Evolutionary conservation across 2,797 vertebrate genomes (phyloP), one percentile per base, ranked within the genome.

Genomic region (Etheostoma nigrum): DNA sequence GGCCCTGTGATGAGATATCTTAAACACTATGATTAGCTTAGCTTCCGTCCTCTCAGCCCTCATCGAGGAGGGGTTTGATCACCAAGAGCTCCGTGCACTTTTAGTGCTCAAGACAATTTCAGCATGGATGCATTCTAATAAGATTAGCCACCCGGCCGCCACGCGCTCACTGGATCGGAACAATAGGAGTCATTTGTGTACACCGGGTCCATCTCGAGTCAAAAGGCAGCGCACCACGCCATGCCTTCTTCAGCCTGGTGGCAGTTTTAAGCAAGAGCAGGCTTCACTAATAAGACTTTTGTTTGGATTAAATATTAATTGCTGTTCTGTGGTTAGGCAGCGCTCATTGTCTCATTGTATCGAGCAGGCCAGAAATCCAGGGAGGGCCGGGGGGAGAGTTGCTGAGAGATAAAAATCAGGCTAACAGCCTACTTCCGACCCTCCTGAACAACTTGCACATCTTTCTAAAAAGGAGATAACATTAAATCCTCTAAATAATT

Each of bases 51-150:
- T 81, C 88, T 93, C 91, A 91, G 83, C 47, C 69, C 79, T 89
- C 76, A 89, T 94, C 87, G 87, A 33, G 48, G 60, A 74, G 87
- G 82, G 81, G 90, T 92, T 94, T 94, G 92, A 93, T 94, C 90
- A 93, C 62, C 6, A 16, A 18, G 67, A 78, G 75, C 57, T 4
- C 67, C 6, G 36, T 30, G 30, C 44, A 4, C 76, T 80, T 70
- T 64, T 61, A 45, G 69, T 14, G 67, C 76, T 74, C 89, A 71
- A 36, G 85, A 90, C 77, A 21, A 83, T 84, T 91, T 92, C 85
- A 60, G 83, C 90, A 73, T 69, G 83, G 87, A 86, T 53, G 78
- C 81, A 51, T 84, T 81, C 90, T 90, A 93, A 93, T 86, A 78
- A 86, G 91, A 92, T 94, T 88, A 92, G 74, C 77, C 67, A 40